Conservation (phyloP, 2,797 vertebrate genomes). For the Taeniopygia guttata region DNA sequence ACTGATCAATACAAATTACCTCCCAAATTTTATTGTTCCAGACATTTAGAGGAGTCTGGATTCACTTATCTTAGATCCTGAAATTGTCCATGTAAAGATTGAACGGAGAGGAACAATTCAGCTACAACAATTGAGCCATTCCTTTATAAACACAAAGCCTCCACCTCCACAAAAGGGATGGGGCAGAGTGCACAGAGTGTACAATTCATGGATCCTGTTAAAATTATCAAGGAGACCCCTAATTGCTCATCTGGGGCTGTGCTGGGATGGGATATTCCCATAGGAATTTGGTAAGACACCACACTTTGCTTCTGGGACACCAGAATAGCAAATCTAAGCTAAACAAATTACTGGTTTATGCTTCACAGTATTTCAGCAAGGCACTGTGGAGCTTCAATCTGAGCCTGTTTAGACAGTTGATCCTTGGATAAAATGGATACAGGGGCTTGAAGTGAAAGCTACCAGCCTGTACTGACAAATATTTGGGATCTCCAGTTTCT, state of each 20-base stretch:
- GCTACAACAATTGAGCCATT: neutral
- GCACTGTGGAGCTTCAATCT: neutral
- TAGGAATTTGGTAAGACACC: neutral
- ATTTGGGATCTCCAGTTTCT: neutral
- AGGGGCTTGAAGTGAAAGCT: neutral
- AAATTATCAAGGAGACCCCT: neutral
- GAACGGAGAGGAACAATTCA: neutral
- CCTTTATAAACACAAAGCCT: neutral
- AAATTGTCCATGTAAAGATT: neutral
- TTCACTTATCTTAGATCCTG: neutral
- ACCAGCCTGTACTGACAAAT: neutral
- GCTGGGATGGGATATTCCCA: neutral
- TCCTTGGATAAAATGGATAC: neutral
- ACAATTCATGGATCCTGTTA: neutral
- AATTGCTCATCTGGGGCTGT: neutral
- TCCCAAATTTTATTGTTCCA: neutral
- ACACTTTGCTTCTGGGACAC: neutral
- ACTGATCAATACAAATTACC: slow-evolving; percentile 21
- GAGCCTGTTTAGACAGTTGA: neutral
- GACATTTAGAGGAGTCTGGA: neutral
- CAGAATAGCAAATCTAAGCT: neutral
- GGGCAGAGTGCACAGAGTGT: neutral
- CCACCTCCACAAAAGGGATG: neutral
- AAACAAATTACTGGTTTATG: neutral
- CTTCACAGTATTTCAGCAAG: neutral